Percentiles rank a stretch among this genome's conserved stretches.
These are phyloP conservation scores for Trachops cirrhosus DNA, from an alignment of 2,797 vertebrate species.

Conservation along the genomic window DNA sequence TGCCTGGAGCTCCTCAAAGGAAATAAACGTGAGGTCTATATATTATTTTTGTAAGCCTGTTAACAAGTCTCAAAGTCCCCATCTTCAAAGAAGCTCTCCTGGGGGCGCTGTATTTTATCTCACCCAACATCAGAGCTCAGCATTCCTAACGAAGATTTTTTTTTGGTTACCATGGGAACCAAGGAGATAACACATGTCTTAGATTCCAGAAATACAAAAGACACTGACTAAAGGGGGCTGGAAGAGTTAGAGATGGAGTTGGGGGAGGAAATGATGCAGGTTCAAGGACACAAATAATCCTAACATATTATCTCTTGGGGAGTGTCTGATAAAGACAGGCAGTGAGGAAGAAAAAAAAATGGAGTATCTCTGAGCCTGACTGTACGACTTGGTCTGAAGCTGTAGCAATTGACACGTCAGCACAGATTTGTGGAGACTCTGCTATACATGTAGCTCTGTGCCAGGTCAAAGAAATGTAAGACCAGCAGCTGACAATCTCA, in stretches of 20 bases:
- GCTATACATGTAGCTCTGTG: fast-evolving
- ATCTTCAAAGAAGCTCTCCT: constrained; percentile 52
- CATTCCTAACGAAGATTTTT: neutral
- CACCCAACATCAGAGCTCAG: neutral
- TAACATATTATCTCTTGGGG: neutral
- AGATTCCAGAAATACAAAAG: constrained; percentile 19
- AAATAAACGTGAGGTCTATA: neutral
- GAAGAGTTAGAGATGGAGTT: neutral
- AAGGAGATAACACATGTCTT: neutral
- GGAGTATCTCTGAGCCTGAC: neutral
- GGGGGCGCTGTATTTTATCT: constrained; percentile 35
- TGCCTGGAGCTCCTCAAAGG: neutral
- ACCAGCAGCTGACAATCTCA: neutral
- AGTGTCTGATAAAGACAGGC: neutral
- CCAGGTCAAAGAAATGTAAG: neutral
- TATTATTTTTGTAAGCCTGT: constrained; percentile 33
- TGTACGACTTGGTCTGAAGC: neutral
- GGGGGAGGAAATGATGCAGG: neutral
- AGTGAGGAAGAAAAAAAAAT: neutral
- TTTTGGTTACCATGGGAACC: constrained; percentile 20
- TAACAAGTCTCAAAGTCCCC: constrained; percentile 24
- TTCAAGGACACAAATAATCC: neutral
- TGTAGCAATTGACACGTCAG: neutral
- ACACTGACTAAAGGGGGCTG: neutral
- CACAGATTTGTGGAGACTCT: neutral